Evolutionary conservation across 2,113 vertebrate species (phyloP), one percentile per base, ranked within the genome.

Genomic region (Chinchilla lanigera): DNA sequence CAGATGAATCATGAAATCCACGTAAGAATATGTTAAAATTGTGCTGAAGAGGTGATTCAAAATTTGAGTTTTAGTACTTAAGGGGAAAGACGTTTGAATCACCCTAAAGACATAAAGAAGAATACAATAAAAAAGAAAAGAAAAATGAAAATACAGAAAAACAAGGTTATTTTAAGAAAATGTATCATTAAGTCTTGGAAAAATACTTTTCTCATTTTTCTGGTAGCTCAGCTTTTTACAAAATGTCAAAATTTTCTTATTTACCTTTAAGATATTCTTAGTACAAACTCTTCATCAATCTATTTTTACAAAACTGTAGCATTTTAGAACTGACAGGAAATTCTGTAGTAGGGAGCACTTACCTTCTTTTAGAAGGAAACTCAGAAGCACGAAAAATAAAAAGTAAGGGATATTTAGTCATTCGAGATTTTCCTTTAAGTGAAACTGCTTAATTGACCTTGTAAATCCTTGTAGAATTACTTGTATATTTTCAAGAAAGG

Each of bases 141-240:
- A 26, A 90, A 89, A 87, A 65, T 38, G 28, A 71, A 86, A 82
- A 63, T 28, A 80, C 84, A 95, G 47, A 82, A 90, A 86, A 26
- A 6, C 30, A 95, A 61, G 17, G 11, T 11, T 97, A 84, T 97
- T 96, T 98, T 93, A 94, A 94, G 94, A 97, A 96, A 97, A 94
- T 7, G n/a, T 73, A 78, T 56, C n/a, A 75, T 93, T 73, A 91
- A 71, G 61, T 96, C 85, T 91, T 84, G 63, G 44, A 58, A 96
- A 89, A 96, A 92, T 87, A 83, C 9, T 73, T 94, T 77, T 50
- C 96, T 94, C 50, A 16, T 92, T 92, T 96, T 86, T 93, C 47
- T 96, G 52, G 50, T 73, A 95, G 96, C 92, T 71, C 5, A 0
- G 41, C 60, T 93, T 94, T 71, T 38, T 71, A 96, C 77, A 73